A percentile compares a stretch with the other conserved stretches of the same genome.
phyloP scores from a whole-genome alignment of 2,113 vertebrate genomes.

The Rhipidura dahli region DNA sequence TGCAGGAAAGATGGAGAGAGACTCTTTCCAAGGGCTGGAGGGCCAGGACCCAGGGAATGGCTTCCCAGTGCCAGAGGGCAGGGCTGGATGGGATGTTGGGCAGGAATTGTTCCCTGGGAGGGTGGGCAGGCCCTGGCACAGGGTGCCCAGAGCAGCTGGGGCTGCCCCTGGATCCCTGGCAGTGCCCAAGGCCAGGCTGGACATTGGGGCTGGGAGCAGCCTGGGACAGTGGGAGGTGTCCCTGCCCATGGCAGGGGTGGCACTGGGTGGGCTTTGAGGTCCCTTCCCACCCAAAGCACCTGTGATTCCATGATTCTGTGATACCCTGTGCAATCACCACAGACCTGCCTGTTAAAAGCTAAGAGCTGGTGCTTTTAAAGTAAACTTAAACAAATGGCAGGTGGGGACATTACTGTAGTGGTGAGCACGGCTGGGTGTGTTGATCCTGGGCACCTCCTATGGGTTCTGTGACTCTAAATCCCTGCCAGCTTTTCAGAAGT shows the following conservation, averaged over 20 bases:
- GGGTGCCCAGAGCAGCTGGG: not conserved
- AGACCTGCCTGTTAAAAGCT: not conserved
- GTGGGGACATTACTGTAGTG: fast-evolving
- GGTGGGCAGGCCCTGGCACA: not conserved
- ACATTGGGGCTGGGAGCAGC: not conserved
- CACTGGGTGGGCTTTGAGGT: fast-evolving
- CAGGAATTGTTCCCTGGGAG: not conserved
- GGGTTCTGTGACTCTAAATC: not conserved
- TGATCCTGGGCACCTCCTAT: not conserved
- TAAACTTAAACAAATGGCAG: not conserved
- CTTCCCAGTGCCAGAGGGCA: not conserved
- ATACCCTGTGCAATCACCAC: not conserved
- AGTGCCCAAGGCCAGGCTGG: not conserved
- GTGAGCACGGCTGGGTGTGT: not conserved
- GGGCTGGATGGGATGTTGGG: not conserved
- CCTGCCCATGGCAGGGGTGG: not conserved
- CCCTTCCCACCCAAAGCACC: not conserved
- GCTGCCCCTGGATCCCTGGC: not conserved
- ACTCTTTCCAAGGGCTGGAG: fast-evolving
- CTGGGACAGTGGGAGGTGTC: not conserved
- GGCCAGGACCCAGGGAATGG: fast-evolving
- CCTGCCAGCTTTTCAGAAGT: not conserved
- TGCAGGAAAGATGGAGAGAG: fast-evolving
- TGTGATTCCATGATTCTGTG: not conserved
- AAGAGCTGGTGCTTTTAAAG: not conserved